Conservation (phyloP, 2,113 vertebrate genomes). For the Heptranchias perlo region DNA sequence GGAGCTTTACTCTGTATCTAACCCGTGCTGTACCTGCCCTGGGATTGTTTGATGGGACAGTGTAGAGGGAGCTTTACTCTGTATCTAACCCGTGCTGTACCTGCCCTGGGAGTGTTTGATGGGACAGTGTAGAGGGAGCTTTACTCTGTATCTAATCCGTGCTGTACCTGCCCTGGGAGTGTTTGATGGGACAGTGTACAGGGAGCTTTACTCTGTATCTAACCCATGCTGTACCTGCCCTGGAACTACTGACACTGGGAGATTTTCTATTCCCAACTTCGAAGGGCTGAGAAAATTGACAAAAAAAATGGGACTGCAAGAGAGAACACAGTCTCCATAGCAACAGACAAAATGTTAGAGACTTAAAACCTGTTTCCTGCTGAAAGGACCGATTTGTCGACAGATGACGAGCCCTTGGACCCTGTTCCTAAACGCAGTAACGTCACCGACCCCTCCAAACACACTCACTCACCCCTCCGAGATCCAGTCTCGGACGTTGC, state of each 20-base stretch:
- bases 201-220: not conserved
- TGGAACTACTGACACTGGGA: not conserved
- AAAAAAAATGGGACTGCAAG: not conserved
- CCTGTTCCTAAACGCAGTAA: not conserved
- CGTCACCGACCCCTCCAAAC: accelerated
- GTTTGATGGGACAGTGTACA: not conserved
- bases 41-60: not conserved
- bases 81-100: not conserved
- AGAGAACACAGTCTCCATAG: not conserved
- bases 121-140: not conserved
- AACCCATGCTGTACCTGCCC: not conserved
- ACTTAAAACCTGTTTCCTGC: too few relatives aligned
- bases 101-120: not conserved
- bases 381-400: too few relatives aligned
- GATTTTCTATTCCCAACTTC: not conserved
- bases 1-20: not conserved
- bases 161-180: not conserved
- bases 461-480: not conserved
- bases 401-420: not conserved
- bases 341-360: too few relatives aligned
- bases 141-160: not conserved
- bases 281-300: not conserved
- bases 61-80: not conserved
- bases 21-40: not conserved
- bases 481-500: not conserved